Percentiles rank a stretch among this genome's conserved stretches.
Evolutionary conservation across 2,113 vertebrate species (phyloP).

Genomic region (Corynorhinus townsendii): DNA sequence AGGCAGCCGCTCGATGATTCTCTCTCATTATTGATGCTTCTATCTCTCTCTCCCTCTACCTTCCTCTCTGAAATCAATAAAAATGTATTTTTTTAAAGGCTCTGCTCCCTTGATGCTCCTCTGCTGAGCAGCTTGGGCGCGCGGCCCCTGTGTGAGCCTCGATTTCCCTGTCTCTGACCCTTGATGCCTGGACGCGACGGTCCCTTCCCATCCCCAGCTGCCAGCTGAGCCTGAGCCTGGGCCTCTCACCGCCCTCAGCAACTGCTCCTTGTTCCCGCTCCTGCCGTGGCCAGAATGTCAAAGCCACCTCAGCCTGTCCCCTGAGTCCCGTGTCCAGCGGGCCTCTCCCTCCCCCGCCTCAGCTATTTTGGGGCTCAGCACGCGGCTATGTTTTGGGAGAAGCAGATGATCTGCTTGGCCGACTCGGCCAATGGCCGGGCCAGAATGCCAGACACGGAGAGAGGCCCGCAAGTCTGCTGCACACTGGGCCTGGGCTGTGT

Average conservation of each 20-base stretch:
- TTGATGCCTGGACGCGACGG: not conserved
- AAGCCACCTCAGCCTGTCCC: not conserved
- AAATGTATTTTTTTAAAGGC: no score
- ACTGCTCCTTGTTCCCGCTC: not conserved
- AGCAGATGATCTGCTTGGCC: not conserved
- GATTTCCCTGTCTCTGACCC: not conserved
- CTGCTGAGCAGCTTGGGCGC: not conserved
- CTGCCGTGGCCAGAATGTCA: not conserved
- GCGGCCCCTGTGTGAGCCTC: not conserved
- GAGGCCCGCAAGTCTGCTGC: not conserved
- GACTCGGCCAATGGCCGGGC: not conserved
- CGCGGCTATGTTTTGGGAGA: not conserved
- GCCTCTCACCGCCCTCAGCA: not conserved
- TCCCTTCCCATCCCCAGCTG: not conserved
- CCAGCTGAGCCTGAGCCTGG: not conserved
- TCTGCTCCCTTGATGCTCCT: not conserved
- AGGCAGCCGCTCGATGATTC: no score
- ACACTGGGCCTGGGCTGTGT: not conserved
- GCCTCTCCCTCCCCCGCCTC: accelerated
- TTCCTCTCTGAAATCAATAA: no score
- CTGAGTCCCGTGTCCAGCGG: not conserved
- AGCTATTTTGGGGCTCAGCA: not conserved
- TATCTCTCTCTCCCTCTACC: no score
- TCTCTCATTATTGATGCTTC: no score
- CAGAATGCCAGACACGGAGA: not conserved